Evolutionary conservation across 1,140 invertebrate genomes (phyloP).

Genomic region (Probaryconus sp.): DNA sequence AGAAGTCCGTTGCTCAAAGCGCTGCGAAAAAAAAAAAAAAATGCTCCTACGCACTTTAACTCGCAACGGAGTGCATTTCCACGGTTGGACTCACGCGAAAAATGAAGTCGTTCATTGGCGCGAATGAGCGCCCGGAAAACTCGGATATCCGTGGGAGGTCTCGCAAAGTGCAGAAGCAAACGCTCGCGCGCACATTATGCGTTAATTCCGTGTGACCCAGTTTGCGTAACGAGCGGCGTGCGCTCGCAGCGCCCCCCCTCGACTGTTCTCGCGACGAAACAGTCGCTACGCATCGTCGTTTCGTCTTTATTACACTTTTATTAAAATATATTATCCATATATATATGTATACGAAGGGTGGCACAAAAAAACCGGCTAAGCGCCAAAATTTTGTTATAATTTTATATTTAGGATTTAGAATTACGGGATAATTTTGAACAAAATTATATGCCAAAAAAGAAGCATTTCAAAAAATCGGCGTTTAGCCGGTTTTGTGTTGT

Average conservation of each 20-base stretch:
- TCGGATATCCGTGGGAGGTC: conserved; percentile 37
- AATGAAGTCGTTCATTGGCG: neutral
- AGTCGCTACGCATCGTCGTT: conserved; percentile 11
- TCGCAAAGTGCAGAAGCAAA: conserved; percentile 32
- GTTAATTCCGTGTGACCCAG: conserved; percentile 51
- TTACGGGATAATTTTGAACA: too few relatives aligned
- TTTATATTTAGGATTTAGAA: too few relatives aligned
- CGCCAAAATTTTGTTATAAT: too few relatives aligned
- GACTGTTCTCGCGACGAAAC: conserved; percentile 9
- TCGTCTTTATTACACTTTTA: conserved; percentile 29
- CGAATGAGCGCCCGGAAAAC: conserved; percentile 41
- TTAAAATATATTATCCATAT: conserved; percentile 47
- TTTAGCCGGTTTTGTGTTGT: too few relatives aligned
- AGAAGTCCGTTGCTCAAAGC: too few relatives aligned
- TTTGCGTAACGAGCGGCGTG: conserved; percentile 19
- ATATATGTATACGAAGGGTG: too few relatives aligned
- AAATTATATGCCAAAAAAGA: too few relatives aligned
- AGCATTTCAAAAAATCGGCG: too few relatives aligned
- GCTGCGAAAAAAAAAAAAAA: too few relatives aligned
- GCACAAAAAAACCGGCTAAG: too few relatives aligned
- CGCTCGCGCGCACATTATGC: conserved; percentile 33
- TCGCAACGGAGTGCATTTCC: conserved; percentile 4
- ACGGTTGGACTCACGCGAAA: conserved; percentile 7
- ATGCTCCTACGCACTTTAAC: too few relatives aligned
- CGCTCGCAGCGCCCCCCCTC: too few relatives aligned